Conservation (phyloP, 2,797 vertebrate genomes). For the Echiichthys vipera region DNA sequence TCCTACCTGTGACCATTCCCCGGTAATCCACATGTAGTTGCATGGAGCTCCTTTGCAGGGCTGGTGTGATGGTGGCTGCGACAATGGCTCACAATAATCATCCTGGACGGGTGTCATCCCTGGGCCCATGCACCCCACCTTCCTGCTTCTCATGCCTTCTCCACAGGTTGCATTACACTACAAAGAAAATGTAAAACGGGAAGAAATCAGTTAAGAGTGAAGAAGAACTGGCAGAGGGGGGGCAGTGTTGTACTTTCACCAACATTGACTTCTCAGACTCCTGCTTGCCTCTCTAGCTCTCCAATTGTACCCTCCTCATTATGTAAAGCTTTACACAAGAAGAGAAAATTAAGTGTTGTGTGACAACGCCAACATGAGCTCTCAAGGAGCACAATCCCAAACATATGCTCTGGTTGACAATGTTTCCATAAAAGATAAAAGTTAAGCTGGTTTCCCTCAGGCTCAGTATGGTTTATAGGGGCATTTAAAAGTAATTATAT, state of each 20-base stretch:
- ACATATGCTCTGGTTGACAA: conserved; percentile 21
- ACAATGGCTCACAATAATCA: conserved; percentile 84
- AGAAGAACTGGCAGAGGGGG: conserved; percentile 59
- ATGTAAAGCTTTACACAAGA: conserved; percentile 6
- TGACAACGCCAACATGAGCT: conserved; percentile 5
- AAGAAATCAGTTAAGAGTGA: neutral
- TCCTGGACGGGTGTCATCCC: conserved; percentile 80
- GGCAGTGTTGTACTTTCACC: conserved; percentile 67
- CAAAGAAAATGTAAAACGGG: conserved; percentile 1
- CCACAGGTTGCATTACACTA: conserved; percentile 89
- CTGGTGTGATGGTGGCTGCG: conserved; percentile 79
- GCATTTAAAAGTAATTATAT: conserved; percentile 34
- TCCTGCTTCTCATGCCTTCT: conserved; percentile 79
- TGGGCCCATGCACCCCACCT: conserved; percentile 84
- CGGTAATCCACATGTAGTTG: conserved; percentile 86
- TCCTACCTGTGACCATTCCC: conserved; percentile 91
- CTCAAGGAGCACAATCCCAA: conserved; percentile 4
- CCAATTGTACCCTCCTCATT: conserved; percentile 14
- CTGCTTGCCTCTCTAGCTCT: conserved; percentile 9
- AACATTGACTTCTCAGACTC: conserved; percentile 16
- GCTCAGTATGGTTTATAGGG: conserved; percentile 29
- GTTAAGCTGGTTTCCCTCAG: conserved; percentile 28
- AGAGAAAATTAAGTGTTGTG: conserved; percentile 5
- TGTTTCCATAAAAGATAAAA: conserved; percentile 29
- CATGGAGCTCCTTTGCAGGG: conserved; percentile 83